Base-by-base conservation (phyloP, 2,888 invertebrate genomes). In the Dasypogon diadema region DNA sequence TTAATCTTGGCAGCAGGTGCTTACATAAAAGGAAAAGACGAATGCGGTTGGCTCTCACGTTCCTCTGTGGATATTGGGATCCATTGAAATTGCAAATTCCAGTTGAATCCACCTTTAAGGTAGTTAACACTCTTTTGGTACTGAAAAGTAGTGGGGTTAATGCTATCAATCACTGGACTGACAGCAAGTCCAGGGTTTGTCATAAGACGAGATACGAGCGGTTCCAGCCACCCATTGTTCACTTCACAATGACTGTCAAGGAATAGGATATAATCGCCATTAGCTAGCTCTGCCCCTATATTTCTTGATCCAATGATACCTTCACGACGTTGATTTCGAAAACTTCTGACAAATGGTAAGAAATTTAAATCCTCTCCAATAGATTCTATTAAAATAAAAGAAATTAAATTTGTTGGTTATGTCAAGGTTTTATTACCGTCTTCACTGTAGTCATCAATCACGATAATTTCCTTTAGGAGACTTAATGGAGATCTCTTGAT, bases 11-110 rank as follows among this genome's bases (percentile, higher is more conserved):
- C 8, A 42, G 42, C 12, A 42, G n/a, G n/a, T 42, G 54, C 10
- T 72, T 76, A 76, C 58, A 56, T 22, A 58, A 72, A 76, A 54
- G 60, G 51, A 18, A 51, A 16, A 22, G 26, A 51, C 30, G 26
- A 37, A 46, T 30, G 12, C 16, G 18, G 56, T 34, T 26, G 26
- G 10, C 21, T 70, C 37, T 76, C 75, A 30, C 21, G 51, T 51
- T 82, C 81, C 42, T 80, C 79, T 21, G 77, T 30, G 18, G 80
- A 80, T 55, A 80, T 74, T 2, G 83, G 81, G 76, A 87, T 83
- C 88, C 88, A 88, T 79, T 86, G 86, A 79, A 87, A 88, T 79
- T 87, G 85, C 65, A 88, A 81, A 80, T 84, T 85, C 88, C 88
- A 88, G 80, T 88, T 87, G 81, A 88, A 88, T 2, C 87, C 87